A percentile compares a stretch with the other conserved stretches of the same genome.
These are phyloP conservation scores for Chymomyza amoena DNA, from an alignment of 2,888 invertebrate genomes.

Conservation along the genomic window DNA sequence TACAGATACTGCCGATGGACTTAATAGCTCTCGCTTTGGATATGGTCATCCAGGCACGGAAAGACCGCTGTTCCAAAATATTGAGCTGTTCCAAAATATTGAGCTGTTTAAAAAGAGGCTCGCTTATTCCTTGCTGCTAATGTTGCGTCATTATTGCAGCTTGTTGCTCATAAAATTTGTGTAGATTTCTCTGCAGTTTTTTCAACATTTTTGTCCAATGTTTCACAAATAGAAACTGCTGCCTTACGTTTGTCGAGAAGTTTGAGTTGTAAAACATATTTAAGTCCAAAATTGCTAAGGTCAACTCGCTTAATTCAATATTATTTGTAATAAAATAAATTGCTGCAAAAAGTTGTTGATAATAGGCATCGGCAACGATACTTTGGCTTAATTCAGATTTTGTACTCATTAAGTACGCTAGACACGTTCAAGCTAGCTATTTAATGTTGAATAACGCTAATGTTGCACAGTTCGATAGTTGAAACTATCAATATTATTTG, in stretches of 20 bases:
- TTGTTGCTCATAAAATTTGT: slow-evolving; percentile 34
- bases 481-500: background rate
- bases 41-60: slow-evolving; percentile 92
- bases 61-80: slow-evolving; percentile 89
- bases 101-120: slow-evolving; percentile 32
- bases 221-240: slow-evolving; percentile 61
- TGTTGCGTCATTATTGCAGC: slow-evolving; percentile 20
- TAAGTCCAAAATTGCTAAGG: background rate
- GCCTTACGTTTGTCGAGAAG: too few species aligned
- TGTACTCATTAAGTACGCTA: too few species aligned
- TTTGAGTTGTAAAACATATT: too few species aligned
- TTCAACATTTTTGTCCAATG: slow-evolving; percentile 71
- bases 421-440: background rate
- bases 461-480: background rate
- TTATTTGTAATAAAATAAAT: background rate
- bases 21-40: slow-evolving; percentile 76
- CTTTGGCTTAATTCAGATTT: background rate
- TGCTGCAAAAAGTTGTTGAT: too few species aligned
- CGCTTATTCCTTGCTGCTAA: slow-evolving; percentile 3
- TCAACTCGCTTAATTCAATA: background rate
- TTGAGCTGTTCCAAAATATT: too few species aligned
- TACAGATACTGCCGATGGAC: background rate
- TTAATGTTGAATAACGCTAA: background rate
- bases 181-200: slow-evolving; percentile 55
- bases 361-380: background rate